phyloP scores from a whole-genome alignment of 2,113 vertebrate genomes.

The Sminthopsis crassicaudata region DNA sequence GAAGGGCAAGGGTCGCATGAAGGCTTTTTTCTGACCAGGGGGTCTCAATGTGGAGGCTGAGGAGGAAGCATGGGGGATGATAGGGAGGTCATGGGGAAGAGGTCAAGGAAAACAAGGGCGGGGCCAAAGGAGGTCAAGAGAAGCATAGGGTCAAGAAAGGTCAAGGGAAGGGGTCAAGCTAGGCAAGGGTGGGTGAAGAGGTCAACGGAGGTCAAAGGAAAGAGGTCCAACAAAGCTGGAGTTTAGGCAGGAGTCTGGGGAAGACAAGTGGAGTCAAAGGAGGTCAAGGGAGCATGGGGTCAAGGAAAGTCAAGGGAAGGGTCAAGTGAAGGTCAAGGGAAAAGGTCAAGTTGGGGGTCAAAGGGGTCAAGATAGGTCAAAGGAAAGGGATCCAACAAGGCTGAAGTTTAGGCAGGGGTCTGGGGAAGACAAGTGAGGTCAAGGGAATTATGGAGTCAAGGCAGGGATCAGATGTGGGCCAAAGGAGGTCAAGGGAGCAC shows the following conservation, averaged over 20 bases:
- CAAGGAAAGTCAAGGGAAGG: conserved; percentile 44
- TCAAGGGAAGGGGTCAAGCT: conserved; percentile 42
- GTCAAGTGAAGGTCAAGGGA: neutral
- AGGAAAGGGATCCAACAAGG: no score
- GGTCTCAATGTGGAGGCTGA: neutral
- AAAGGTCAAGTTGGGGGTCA: neutral
- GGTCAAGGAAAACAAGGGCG: neutral
- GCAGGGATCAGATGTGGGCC: conserved; percentile 59
- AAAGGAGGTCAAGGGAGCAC: no score
- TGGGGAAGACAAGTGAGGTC: no score
- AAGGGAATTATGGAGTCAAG: conserved; percentile 29
- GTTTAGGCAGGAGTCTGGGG: neutral
- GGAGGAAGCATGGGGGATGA: neutral
- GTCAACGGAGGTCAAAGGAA: neutral
- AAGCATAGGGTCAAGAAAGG: neutral
- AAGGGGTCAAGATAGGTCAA: neutral
- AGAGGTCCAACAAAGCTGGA: neutral
- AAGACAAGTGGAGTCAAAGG: neutral
- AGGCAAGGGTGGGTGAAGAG: conserved; percentile 3
- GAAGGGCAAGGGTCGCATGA: no score
- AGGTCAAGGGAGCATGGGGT: neutral
- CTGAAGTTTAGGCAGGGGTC: no score
- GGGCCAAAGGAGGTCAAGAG: neutral
- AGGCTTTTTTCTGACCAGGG: neutral
- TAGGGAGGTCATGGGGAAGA: no score